Conservation (phyloP, 1,140 invertebrate species). For the Phymorhynchus buccinoides region DNA sequence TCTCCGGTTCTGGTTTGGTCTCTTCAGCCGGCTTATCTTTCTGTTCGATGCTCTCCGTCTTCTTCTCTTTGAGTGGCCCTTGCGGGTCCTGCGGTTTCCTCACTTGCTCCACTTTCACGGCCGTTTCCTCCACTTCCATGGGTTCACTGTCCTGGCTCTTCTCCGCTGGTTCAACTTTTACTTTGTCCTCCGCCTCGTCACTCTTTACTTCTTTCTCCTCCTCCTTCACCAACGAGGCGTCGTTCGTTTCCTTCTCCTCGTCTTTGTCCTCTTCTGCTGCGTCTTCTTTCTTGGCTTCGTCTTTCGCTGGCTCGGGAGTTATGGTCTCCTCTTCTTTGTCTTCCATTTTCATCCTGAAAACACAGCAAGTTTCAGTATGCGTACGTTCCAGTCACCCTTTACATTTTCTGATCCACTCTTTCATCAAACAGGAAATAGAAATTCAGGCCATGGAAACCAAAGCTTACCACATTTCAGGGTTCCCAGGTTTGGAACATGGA, state of each 20-base stretch:
- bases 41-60: not conserved
- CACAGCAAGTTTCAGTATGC: not conserved
- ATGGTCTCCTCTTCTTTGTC: not conserved
- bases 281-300: not conserved
- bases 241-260: not conserved
- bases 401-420: not conserved
- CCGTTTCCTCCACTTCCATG: not conserved
- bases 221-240: not conserved
- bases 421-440: too few relatives aligned
- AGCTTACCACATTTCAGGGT: too few relatives aligned
- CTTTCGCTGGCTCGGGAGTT: not conserved
- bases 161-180: not conserved
- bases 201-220: not conserved
- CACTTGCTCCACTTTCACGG: not conserved
- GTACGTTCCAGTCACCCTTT: conserved; percentile 2
- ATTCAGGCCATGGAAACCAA: too few relatives aligned
- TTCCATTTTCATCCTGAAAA: conserved; percentile 35
- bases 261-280: not conserved
- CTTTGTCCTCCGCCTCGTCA: conserved; percentile 15
- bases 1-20: not conserved
- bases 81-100: not conserved
- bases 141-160: not conserved
- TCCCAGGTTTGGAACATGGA: too few relatives aligned
- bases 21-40: not conserved
- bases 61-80: not conserved